Conservation (phyloP, 2,113 vertebrate species). For the Tauraco erythrolophus region DNA sequence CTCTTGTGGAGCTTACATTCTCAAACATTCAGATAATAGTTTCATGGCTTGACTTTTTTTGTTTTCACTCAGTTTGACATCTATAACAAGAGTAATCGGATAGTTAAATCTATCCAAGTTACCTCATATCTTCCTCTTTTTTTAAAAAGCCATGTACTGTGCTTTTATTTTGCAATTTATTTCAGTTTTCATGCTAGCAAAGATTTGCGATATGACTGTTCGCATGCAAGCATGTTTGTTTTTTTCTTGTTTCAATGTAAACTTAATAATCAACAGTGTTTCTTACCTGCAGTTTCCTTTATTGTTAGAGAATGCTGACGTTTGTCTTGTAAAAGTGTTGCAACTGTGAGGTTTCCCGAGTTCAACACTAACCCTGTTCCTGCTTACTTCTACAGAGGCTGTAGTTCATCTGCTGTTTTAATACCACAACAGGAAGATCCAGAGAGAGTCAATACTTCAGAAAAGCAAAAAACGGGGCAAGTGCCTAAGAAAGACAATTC, state of each 20-base stretch:
- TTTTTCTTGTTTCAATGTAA: not conserved
- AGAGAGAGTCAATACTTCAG: constrained; percentile 90
- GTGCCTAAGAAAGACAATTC: constrained; percentile 91
- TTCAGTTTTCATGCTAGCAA: not conserved
- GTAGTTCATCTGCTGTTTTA: constrained; percentile 89
- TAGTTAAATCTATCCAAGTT: not conserved
- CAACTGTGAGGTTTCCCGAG: not conserved
- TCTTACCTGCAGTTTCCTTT: not conserved
- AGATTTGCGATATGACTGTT: not conserved
- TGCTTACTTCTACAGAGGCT: constrained; percentile 84
- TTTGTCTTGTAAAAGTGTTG: not conserved
- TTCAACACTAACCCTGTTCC: constrained; percentile 47
- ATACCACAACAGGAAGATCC: constrained; percentile 90
- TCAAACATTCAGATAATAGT: not conserved
- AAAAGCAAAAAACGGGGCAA: constrained; percentile 89
- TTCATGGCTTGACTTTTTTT: not conserved
- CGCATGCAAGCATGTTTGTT: not conserved
- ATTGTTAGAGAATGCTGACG: not conserved
- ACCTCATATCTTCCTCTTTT: not conserved
- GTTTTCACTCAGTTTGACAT: not conserved
- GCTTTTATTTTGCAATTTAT: not conserved
- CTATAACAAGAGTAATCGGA: not conserved
- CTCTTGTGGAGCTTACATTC: not conserved
- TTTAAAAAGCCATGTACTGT: not conserved
- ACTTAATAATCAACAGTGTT: not conserved